A percentile compares a stretch with the other conserved stretches of the same genome.
Conservation (phyloP, 2,113 vertebrate genomes). For the Pseudorasbora parva region DNA sequence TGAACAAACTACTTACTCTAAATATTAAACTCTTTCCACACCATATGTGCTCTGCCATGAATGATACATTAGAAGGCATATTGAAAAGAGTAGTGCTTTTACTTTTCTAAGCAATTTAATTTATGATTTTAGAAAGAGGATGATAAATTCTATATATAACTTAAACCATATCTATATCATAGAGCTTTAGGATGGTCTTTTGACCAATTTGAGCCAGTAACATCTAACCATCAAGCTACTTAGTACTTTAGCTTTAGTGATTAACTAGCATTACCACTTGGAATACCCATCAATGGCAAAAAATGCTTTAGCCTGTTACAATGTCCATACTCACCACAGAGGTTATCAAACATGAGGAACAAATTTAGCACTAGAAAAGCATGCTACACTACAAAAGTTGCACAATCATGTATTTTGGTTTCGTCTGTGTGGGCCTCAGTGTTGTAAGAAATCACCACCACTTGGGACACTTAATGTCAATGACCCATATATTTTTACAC, state of each 20-base stretch:
- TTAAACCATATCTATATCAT: not conserved
- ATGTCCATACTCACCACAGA: not conserved
- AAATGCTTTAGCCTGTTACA: not conserved
- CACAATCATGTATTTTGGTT: not conserved
- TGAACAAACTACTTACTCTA: not conserved
- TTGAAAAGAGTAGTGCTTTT: not conserved
- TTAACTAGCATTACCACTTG: no score
- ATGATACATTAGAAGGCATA: not conserved
- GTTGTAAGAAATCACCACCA: not conserved
- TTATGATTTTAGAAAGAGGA: not conserved
- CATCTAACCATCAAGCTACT: not conserved
- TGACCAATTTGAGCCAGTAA: not conserved
- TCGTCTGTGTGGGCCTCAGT: not conserved
- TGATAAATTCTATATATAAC: not conserved
- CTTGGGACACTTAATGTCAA: constrained; percentile 26
- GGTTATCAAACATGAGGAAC: not conserved
- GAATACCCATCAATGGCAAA: not conserved
- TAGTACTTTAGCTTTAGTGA: no score
- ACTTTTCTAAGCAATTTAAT: no score
- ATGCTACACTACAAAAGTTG: not conserved
- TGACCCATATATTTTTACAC: constrained; percentile 26
- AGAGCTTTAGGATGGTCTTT: not conserved
- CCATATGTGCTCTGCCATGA: no score
- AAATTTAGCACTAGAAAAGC: not conserved
- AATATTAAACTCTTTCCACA: not conserved